Percentiles rank a stretch among this genome's conserved stretches.
Evolutionary conservation across 2,113 vertebrate genomes (phyloP).

Genomic region (Tonatia bakeri): DNA sequence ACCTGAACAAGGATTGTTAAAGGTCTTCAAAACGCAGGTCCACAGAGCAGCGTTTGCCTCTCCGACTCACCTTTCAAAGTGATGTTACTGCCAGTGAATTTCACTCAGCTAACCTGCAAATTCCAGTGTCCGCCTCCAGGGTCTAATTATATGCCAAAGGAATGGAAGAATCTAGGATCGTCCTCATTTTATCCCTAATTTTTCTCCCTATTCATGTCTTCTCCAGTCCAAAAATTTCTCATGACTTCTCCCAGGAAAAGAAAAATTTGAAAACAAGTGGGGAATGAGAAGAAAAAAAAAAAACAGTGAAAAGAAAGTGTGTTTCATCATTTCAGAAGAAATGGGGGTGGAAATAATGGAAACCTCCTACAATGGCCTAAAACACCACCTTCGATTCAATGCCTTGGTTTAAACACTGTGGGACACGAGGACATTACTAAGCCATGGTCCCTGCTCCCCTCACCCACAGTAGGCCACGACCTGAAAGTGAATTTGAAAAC

Average conservation of each 20-base stretch:
- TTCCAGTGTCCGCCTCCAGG: neutral
- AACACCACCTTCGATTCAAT: neutral
- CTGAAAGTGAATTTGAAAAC: neutral
- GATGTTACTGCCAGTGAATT: neutral
- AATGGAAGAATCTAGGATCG: neutral
- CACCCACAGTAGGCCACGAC: neutral
- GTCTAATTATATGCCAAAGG: neutral
- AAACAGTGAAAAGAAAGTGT: too few species aligned
- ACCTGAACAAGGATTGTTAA: neutral
- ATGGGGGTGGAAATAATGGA: neutral
- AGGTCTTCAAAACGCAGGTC: neutral
- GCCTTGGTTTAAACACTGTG: neutral
- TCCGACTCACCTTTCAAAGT: neutral
- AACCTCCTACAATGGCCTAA: neutral
- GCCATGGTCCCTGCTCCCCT: neutral
- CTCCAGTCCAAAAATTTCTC: neutral
- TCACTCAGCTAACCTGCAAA: neutral
- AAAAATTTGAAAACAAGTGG: neutral
- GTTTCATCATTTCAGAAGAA: neutral
- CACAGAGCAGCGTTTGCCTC: neutral
- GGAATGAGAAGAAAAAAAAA: neutral
- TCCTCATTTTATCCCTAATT: neutral
- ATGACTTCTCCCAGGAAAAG: neutral
- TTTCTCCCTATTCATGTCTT: neutral
- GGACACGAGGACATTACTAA: neutral